phyloP scores from a whole-genome alignment of 2,888 invertebrate genomes.

The Lasioglossum figueresi region DNA sequence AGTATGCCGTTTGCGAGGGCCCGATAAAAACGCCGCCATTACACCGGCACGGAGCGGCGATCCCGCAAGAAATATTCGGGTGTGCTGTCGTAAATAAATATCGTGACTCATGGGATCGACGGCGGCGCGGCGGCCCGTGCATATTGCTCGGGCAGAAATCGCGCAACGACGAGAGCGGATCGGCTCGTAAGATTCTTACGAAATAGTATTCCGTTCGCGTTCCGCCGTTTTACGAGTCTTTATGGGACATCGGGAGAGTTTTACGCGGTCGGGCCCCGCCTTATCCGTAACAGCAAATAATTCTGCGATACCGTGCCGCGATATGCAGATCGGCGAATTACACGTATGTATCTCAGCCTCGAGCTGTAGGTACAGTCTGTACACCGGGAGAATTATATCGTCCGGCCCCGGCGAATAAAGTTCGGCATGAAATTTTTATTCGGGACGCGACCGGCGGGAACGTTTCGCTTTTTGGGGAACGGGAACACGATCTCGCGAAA shows the following conservation, averaged over 20 bases:
- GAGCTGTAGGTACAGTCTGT: constrained; percentile 5
- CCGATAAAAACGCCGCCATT: constrained; percentile 14
- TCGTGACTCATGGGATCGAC: constrained; percentile 13
- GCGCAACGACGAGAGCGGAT: constrained; percentile 16
- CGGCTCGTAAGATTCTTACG: constrained; percentile 45
- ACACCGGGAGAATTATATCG: constrained; percentile 42
- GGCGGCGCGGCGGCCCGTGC: neutral
- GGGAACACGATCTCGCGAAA: neutral
- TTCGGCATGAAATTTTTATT: constrained; percentile 61
- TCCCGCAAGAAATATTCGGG: constrained; percentile 17
- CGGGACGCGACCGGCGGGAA: neutral
- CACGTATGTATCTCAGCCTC: constrained; percentile 25
- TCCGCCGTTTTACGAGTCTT: constrained; percentile 55
- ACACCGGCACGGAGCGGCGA: neutral
- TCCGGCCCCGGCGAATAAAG: constrained; percentile 48
- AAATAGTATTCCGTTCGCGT: constrained; percentile 46
- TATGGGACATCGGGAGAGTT: constrained; percentile 49
- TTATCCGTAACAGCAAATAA: constrained; percentile 59
- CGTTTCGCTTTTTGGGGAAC: constrained; percentile 24
- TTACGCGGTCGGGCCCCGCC: constrained; percentile 47
- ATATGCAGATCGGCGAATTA: constrained; percentile 40
- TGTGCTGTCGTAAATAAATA: constrained; percentile 40
- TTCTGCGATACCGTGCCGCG: constrained; percentile 41
- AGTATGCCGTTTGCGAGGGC: neutral
- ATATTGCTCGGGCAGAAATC: constrained; percentile 37